These are phyloP conservation scores for Drosophila bipectinata DNA, from an alignment of 1,140 invertebrate species.

Conservation along the genomic window DNA sequence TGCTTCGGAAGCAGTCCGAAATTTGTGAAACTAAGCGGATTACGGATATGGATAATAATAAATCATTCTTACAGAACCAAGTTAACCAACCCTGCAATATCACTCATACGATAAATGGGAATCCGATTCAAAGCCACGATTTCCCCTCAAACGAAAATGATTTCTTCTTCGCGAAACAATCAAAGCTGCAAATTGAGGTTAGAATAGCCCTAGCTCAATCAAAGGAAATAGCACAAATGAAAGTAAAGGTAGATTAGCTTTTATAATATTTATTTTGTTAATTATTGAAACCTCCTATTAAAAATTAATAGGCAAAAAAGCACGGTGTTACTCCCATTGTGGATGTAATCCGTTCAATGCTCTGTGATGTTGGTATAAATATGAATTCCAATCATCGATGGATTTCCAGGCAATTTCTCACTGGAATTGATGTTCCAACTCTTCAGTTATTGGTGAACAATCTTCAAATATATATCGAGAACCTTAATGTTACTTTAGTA, in stretches of 20 bases:
- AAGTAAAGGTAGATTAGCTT: constrained; percentile 90
- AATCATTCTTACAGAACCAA: constrained; percentile 34
- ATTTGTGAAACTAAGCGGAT: constrained; percentile 14
- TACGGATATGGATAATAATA: constrained; percentile 32
- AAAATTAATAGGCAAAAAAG: constrained; percentile 24
- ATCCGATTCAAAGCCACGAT: constrained; percentile 2
- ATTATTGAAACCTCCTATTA: background rate
- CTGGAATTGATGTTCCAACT: constrained; percentile 27
- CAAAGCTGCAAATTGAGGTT: constrained; percentile 94
- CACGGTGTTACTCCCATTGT: constrained; percentile 33
- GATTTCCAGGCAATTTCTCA: constrained; percentile 49
- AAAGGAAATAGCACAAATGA: constrained; percentile 95
- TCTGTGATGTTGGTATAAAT: constrained; percentile 37
- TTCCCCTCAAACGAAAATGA: constrained; percentile 15
- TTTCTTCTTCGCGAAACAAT: constrained; percentile 92
- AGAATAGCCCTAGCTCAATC: constrained; percentile 95
- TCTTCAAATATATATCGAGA: constrained; percentile 28
- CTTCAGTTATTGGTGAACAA: constrained; percentile 39
- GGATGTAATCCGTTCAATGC: constrained; percentile 39
- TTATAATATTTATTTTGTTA: background rate
- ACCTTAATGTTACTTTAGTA: constrained; percentile 27
- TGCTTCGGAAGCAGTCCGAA: constrained; percentile 19
- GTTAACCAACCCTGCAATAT: constrained; percentile 15
- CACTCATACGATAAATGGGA: constrained; percentile 20
- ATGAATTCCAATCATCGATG: constrained; percentile 47